Percentiles rank a stretch among this genome's conserved stretches.
These are phyloP conservation scores for Phengaris arion DNA, from an alignment of 2,888 invertebrate genomes.

Conservation along the genomic window DNA sequence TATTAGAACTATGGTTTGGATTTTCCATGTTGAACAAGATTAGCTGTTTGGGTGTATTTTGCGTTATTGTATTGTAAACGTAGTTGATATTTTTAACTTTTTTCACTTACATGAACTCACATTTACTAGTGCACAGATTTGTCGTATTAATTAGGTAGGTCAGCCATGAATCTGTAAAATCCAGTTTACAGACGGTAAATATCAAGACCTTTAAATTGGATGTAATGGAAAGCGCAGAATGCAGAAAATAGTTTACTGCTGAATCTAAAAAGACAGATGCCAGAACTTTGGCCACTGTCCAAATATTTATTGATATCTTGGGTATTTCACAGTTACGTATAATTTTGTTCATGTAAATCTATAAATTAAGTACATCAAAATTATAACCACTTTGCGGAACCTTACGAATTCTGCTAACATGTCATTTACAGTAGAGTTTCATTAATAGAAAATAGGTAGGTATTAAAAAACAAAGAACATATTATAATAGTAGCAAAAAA, in stretches of 20 bases:
- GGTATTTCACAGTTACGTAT: slow-evolving; percentile 9
- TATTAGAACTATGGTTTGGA: slow-evolving; percentile 13
- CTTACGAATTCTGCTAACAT: neutral
- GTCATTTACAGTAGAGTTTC: neutral
- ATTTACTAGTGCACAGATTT: neutral
- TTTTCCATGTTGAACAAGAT: slow-evolving; percentile 5
- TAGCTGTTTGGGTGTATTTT: slow-evolving; percentile 17
- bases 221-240: slow-evolving; percentile 11
- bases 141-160: neutral
- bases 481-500: neutral
- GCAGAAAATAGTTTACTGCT: slow-evolving; percentile 25
- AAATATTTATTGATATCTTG: slow-evolving; percentile 26
- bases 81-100: neutral
- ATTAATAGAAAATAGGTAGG: neutral
- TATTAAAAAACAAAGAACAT: neutral
- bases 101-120: slow-evolving; percentile 5
- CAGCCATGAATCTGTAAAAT: too few species aligned
- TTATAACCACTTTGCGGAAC: neutral
- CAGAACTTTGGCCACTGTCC: slow-evolving; percentile 30
- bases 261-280: slow-evolving; percentile 26
- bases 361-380: neutral
- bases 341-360: slow-evolving; percentile 13
- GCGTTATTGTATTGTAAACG: slow-evolving; percentile 1
- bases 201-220: neutral
- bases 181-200: neutral